These are phyloP conservation scores for Paramormyrops hopkinsi DNA, from an alignment of 2,797 vertebrate species.

Conservation along the genomic window DNA sequence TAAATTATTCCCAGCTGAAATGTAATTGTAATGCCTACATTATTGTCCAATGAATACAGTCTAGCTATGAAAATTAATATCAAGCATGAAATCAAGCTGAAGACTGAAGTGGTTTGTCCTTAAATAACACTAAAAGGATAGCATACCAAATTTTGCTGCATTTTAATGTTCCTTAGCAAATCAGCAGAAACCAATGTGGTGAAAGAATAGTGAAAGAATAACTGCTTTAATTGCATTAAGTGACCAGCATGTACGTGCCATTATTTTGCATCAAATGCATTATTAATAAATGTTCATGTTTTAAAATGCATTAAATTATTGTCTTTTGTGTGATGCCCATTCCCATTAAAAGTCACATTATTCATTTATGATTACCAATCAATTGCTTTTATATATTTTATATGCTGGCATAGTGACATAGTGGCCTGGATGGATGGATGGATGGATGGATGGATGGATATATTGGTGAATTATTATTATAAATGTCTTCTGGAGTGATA, in stretches of 20 bases:
- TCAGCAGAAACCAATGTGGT: neutral
- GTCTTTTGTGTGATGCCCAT: neutral
- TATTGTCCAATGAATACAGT: neutral
- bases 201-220: neutral
- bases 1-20: neutral
- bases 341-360: neutral
- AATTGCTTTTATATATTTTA: neutral
- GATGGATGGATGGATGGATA: neutral
- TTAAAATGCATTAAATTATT: neutral
- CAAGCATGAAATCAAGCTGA: neutral
- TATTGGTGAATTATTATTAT: neutral
- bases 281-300: neutral
- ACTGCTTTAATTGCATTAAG: neutral
- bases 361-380: neutral
- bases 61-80: conserved; percentile 32
- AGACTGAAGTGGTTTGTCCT: neutral
- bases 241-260: neutral
- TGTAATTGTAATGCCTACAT: neutral
- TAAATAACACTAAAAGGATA: neutral
- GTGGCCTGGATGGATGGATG: neutral
- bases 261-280: neutral
- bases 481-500: neutral
- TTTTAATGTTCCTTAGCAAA: neutral
- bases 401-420: neutral
- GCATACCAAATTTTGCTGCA: neutral